Percentiles rank a stretch among this genome's conserved stretches.
Conservation (phyloP, 2,888 invertebrate species). For the Drepanosiphum platanoidis region DNA sequence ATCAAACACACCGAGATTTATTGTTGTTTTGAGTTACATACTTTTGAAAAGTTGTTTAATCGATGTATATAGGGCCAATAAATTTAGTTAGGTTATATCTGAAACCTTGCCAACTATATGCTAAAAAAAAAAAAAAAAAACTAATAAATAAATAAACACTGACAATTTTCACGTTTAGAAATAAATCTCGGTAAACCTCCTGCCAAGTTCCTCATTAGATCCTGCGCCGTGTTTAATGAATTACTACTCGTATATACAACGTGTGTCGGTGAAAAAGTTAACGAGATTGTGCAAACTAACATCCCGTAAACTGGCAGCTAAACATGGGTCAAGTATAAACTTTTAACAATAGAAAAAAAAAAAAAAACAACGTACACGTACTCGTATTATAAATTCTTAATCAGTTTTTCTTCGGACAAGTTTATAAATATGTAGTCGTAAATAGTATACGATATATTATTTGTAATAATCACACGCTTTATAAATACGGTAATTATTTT, state of each 20-base stretch:
- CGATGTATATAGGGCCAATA: not conserved
- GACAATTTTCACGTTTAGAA: not conserved
- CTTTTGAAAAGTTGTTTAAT: not conserved
- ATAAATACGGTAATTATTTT: too few species aligned
- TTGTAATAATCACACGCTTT: too few species aligned
- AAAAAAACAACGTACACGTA: not conserved
- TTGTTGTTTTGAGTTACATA: not conserved
- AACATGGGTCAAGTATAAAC: not conserved
- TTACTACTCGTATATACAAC: not conserved
- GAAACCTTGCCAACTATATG: not conserved
- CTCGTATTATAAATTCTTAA: not conserved
- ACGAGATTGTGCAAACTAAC: not conserved
- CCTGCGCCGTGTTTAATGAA: not conserved
- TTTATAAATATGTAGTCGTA: too few species aligned
- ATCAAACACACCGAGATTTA: too few species aligned
- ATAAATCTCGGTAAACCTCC: not conserved
- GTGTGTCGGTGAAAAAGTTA: not conserved
- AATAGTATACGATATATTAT: too few species aligned
- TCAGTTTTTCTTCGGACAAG: too few species aligned
- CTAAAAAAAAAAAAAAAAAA: not conserved
- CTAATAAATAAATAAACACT: not conserved
- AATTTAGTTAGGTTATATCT: not conserved
- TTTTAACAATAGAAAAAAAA: not conserved
- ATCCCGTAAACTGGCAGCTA: not conserved
- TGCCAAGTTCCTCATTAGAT: not conserved